A percentile compares a stretch with the other conserved stretches of the same genome.
Evolutionary conservation across 1,140 invertebrate genomes (phyloP).

Genomic region (Papilio dardanus): DNA sequence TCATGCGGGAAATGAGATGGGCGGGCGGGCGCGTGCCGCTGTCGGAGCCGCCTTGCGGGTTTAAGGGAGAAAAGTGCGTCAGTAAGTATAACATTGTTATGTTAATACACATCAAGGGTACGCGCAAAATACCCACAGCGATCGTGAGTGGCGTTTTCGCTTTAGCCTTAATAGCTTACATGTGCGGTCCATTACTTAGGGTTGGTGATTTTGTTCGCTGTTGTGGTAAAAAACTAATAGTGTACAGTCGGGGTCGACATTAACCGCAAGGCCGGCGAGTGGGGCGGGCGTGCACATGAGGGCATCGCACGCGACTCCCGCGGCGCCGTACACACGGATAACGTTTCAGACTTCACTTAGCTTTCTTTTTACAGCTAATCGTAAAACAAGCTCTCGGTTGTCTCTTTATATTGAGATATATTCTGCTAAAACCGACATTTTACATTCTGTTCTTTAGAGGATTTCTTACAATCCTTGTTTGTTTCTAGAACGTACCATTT

Average conservation of each 20-base stretch:
- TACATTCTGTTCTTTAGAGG: not conserved
- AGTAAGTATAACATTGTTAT: constrained; percentile 84
- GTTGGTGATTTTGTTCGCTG: constrained; percentile 52
- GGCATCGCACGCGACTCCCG: constrained; percentile 66
- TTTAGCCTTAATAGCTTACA: constrained; percentile 48
- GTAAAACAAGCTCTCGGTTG: constrained; percentile 26
- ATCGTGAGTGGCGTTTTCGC: constrained; percentile 39
- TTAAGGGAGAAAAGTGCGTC: constrained; percentile 94
- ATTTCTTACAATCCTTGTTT: not conserved
- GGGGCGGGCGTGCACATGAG: constrained; percentile 61
- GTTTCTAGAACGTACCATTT: not conserved
- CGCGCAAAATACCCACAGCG: constrained; percentile 35
- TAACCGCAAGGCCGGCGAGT: constrained; percentile 67
- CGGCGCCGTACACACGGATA: constrained; percentile 43
- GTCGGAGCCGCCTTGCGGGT: constrained; percentile 97
- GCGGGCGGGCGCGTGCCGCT: constrained; percentile 88
- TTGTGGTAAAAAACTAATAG: constrained; percentile 61
- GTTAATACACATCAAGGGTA: constrained; percentile 40
- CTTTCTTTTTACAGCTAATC: constrained; percentile 34
- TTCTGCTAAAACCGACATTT: not conserved
- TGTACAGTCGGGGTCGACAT: constrained; percentile 54
- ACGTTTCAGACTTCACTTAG: constrained; percentile 20
- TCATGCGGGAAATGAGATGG: constrained; percentile 90
- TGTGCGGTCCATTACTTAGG: constrained; percentile 42
- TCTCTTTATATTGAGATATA: constrained; percentile 9